phyloP scores from a whole-genome alignment of 1,140 invertebrate genomes.

The Tetraneura akinire region DNA sequence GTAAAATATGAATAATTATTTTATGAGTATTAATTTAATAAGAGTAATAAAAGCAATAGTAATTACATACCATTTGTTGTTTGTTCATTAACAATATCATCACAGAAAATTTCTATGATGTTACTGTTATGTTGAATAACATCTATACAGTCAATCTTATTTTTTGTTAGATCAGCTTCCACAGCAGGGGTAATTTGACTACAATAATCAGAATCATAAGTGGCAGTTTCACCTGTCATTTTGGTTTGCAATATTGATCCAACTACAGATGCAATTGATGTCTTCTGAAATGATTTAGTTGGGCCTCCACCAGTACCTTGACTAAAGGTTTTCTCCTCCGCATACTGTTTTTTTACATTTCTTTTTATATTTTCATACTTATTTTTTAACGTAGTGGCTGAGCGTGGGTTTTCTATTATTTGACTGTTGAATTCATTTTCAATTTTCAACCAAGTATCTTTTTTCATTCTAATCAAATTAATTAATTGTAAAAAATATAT shows the following conservation, averaged over 20 bases:
- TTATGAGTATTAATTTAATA: too few relatives aligned
- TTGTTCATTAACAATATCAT: neutral
- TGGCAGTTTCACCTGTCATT: neutral
- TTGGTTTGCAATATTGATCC: neutral
- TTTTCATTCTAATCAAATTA: constrained; percentile 18
- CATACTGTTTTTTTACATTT: neutral
- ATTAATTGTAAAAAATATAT: too few relatives aligned
- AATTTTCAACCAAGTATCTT: neutral
- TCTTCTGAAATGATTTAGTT: neutral
- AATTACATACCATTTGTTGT: neutral
- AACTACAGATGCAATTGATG: neutral
- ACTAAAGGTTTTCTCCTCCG: neutral
- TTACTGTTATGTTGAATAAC: neutral
- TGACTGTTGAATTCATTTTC: neutral
- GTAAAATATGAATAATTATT: too few relatives aligned
- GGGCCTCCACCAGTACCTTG: neutral
- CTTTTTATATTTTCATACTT: neutral
- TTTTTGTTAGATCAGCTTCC: neutral
- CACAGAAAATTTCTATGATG: neutral
- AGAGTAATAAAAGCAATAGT: too few relatives aligned
- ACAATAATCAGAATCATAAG: neutral
- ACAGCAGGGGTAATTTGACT: neutral
- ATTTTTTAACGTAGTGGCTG: neutral
- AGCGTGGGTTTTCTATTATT: neutral
- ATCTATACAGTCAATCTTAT: neutral